These are phyloP conservation scores for Hemitrygon akajei DNA, from an alignment of 2,797 vertebrate genomes.

Conservation along the genomic window DNA sequence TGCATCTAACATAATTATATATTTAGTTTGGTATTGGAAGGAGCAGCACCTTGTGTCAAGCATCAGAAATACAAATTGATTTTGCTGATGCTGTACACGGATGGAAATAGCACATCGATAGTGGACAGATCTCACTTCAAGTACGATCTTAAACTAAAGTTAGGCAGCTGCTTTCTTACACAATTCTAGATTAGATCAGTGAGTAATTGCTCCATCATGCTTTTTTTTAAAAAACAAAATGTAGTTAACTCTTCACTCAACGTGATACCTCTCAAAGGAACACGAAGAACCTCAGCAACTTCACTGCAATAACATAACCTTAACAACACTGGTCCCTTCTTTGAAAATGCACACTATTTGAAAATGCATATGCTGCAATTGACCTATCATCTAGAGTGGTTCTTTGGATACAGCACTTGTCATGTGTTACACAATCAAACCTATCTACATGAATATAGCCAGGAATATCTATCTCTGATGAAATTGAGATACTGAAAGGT, in stretches of 20 bases:
- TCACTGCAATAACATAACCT: neutral
- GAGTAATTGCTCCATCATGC: neutral
- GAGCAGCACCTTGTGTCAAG: too few relatives aligned
- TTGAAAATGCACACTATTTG: neutral
- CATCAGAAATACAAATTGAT: too few relatives aligned
- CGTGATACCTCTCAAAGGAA: neutral
- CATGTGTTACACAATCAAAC: neutral
- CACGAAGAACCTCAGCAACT: neutral
- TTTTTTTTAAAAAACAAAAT: neutral
- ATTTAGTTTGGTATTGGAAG: too few relatives aligned
- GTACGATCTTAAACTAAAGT: neutral
- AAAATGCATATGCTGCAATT: neutral
- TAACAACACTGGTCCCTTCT: neutral
- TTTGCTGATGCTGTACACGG: too few relatives aligned
- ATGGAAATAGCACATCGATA: too few relatives aligned
- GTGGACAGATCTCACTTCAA: neutral
- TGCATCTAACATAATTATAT: neutral
- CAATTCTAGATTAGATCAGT: neutral
- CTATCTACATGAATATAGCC: neutral
- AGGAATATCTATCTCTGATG: neutral
- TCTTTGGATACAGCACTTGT: neutral
- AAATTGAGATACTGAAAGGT: neutral
- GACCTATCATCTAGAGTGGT: neutral
- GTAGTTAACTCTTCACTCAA: neutral
- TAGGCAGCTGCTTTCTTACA: neutral